Base-by-base conservation (phyloP, 2,113 vertebrate species). In the Rhadina sibilatrix region DNA sequence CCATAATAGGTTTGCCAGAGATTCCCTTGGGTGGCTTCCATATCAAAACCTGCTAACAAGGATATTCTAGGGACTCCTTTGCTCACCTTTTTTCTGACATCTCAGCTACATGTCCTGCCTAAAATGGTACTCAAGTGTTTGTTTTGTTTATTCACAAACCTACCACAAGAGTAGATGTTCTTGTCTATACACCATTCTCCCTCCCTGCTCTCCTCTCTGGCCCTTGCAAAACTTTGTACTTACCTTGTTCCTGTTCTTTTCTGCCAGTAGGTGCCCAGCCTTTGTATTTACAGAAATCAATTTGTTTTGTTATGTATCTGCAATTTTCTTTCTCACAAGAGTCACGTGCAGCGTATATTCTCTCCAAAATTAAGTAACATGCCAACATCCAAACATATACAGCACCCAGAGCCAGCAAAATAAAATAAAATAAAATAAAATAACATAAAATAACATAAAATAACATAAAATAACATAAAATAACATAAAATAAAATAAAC, bases 321-420 rank as follows among this genome's bases (percentile, higher is more conserved):
- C 56, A 93, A 74, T 49, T 94, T 83, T 18, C 31, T 71, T 70
- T 94, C 92, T 94, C 87, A 78, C 44, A 59, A 74, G 47, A 94
- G 61, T 86, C 42, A 69, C 1, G 28, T 50, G 46, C n/a, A 88
- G 81, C 5, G 37, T 64, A 87, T 84, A 76, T 75, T 70, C 27
- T 64, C 69, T 60, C 52, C 50, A 72, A 81, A 91, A 79, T 80
- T 88, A 64, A 69, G 68, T 81, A 70, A 66, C 12, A 5, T 23
- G 24, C 18, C 57, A 70, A 56, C 1, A 1, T 57, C 37, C 84
- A 60, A 94, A 92, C 52, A 57, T 61, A 59, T 6, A 56, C 30
- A 75, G 64, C 12, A 22, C 21, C n/a, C 7, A 37, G 6, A 46
- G 35, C 25, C 5, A 65, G 22, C 54, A 28, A 72, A 47, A 27